A percentile compares a stretch with the other conserved stretches of the same genome.
These are phyloP conservation scores for Oreochromis tanganicae DNA, from an alignment of 2,113 vertebrate genomes.

Conservation along the genomic window DNA sequence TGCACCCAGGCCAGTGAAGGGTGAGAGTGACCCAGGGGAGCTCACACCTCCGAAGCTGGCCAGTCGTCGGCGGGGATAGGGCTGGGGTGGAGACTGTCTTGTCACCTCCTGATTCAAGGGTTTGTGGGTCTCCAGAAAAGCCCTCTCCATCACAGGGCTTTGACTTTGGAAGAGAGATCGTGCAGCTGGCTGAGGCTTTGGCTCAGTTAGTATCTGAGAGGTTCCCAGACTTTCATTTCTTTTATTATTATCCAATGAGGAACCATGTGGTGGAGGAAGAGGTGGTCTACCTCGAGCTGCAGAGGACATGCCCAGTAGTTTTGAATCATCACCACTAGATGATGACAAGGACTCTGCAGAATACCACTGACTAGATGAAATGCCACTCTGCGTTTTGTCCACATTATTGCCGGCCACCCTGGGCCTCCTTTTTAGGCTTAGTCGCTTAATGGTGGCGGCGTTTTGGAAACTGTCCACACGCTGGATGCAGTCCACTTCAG, in stretches of 20 bases:
- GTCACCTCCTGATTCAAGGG: constrained; percentile 80
- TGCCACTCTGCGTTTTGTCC: constrained; percentile 53
- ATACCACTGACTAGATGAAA: constrained; percentile 73
- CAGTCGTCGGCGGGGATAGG: constrained; percentile 78
- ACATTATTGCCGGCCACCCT: constrained; percentile 62
- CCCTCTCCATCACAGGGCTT: constrained; percentile 81
- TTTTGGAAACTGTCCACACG: constrained; percentile 83
- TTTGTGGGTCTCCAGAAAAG: constrained; percentile 78
- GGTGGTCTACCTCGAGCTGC: constrained; percentile 72
- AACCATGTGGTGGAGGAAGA: constrained; percentile 52
- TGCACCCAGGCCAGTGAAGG: constrained; percentile 79
- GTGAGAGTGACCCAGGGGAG: constrained; percentile 81
- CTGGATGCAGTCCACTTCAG: constrained; percentile 80
- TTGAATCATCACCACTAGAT: constrained; percentile 79
- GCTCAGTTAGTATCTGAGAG: constrained; percentile 69
- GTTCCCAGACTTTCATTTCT: constrained; percentile 64
- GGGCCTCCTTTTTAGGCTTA: constrained; percentile 83
- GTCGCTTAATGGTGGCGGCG: constrained; percentile 83
- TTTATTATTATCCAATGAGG: constrained; percentile 61
- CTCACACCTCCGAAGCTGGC: constrained; percentile 91
- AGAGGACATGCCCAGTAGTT: constrained; percentile 66
- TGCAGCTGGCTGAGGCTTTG: constrained; percentile 73
- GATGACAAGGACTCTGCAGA: constrained; percentile 86
- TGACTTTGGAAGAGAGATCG: constrained; percentile 73
- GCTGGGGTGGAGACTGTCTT: constrained; percentile 63